A percentile compares a stretch with the other conserved stretches of the same genome.
Evolutionary conservation across 2,797 vertebrate species (phyloP).

Genomic region (Urosaurus nigricauda): DNA sequence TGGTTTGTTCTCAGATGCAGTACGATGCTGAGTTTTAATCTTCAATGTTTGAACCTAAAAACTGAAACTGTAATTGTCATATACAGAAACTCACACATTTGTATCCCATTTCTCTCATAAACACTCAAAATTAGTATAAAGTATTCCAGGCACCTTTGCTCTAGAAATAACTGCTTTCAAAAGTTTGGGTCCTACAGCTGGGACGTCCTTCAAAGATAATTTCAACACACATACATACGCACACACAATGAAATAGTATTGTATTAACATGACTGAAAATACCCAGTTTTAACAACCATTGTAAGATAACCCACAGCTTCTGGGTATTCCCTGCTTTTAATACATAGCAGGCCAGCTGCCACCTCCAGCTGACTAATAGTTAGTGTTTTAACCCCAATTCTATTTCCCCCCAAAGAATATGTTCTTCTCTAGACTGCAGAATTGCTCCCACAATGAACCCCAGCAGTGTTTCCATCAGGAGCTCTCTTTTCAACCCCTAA

Average conservation of each 20-base stretch:
- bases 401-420: slow-evolving; percentile 63
- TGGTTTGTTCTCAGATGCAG: background rate
- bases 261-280: slow-evolving; percentile 65
- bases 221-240: background rate
- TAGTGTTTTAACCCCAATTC: slow-evolving; percentile 68
- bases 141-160: background rate
- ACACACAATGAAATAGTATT: slow-evolving; percentile 26
- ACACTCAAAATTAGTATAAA: background rate
- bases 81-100: background rate
- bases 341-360: slow-evolving; percentile 67
- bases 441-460: slow-evolving; percentile 69
- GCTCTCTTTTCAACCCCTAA: slow-evolving; percentile 47
- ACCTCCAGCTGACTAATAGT: slow-evolving; percentile 59
- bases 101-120: background rate
- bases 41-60: background rate
- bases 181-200: background rate
- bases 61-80: background rate
- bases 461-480: slow-evolving; percentile 58
- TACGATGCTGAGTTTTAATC: background rate
- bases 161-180: background rate
- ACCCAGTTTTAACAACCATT: slow-evolving; percentile 65
- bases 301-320: slow-evolving; percentile 37
- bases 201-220: background rate
- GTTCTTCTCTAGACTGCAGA: slow-evolving; percentile 56
- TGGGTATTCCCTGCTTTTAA: slow-evolving; percentile 40